Evolutionary conservation across 2,113 vertebrate species (phyloP), one percentile per base, ranked within the genome.

Genomic region (Psittacus erithacus): DNA sequence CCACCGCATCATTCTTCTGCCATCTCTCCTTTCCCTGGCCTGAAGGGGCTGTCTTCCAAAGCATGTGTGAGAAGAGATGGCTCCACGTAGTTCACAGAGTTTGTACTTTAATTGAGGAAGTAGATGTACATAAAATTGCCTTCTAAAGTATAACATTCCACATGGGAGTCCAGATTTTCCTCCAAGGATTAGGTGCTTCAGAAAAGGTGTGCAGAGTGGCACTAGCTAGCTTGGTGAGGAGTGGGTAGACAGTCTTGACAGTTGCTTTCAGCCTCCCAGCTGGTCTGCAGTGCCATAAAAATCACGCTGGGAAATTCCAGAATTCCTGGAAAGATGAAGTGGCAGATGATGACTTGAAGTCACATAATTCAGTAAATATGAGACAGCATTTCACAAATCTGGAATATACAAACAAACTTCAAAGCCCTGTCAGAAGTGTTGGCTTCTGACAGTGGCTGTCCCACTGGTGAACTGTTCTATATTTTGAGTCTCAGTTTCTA

Each of bases 211-310:
- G 31, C 3, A 9, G 13, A 52, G 31, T 13, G 10, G 5, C 57
- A 5, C 9, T 65, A 18, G 35, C 5, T 47, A 63, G 22, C 44
- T 57, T n/a, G 49, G 9, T 68, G 44, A 65, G 20, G 57, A 87
- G 27, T 16, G 46, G 55, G 5, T 35, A 49, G 15, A 22, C 47
- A 18, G 25, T 53, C 22, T 0, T 0, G 0, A 25, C 31, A 25
- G 13, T 22, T 69, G 35, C 10, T 16, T 69, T 35, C 44, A 53
- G 22, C 44, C 38, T 81, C 38, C 22, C 2, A 3, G 14, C 7
- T 22, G 39, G 31, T n/a, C 1, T 1, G 3, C 55, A 82, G 33
- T 62, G 47, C 27, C 6, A 2, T 62, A 31, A 70, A 65, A 88
- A 17, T 25, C 64, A 55, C 33, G 31, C 17, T 18, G 10, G 17